Evolutionary conservation across 2,888 invertebrate genomes (phyloP), one percentile per base, ranked within the genome.

Genomic region (Spisula solida): DNA sequence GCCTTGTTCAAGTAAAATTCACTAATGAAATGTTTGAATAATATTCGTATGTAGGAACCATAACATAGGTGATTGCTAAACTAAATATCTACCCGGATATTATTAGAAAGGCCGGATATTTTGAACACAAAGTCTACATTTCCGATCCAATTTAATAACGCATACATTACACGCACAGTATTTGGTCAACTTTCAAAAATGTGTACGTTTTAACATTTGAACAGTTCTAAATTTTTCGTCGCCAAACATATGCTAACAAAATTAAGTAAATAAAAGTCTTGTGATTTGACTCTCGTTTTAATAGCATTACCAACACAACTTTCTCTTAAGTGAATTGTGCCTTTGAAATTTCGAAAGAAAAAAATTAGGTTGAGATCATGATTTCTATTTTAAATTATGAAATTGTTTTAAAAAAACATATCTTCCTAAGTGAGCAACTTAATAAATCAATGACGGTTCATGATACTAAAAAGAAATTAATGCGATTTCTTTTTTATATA

Each of bases 51-150:
- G 25, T 4, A 8, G 2, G 25, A n/a, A 66, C 25, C 8, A 1
- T 25, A 12, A 66, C 60, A 0, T 25, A 66, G 25, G 0, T 12
- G 60, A 25, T 66, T 66, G 25, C 25, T 25, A 66, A 66, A 66
- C n/a, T 25, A 66, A n/a, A 66, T 12, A 66, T 25, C 0, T 66
- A 8, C 86, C 86, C 85, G 85, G 85, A 82, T 87, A 87, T 41
- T 88, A 86, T 34, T 34, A 81, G 60, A 56, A 81, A 83, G 87
- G 85, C 56, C 89, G 87, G 79, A 81, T 88, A 86, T 87, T 83
- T 83, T 85, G 79, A 75, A 78, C 81, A 88, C 88, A 88, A 80
- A 91, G 51, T 75, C 82, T 55, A 90, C 84, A 85, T 86, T 88
- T 88, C 85, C 85, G 85, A 81, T 85, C 82, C 56, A 70, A 60